Percentiles rank a stretch among this genome's conserved stretches.
phyloP scores from a whole-genome alignment of 2,888 invertebrate species.

The Pseudococcus viburni region DNA sequence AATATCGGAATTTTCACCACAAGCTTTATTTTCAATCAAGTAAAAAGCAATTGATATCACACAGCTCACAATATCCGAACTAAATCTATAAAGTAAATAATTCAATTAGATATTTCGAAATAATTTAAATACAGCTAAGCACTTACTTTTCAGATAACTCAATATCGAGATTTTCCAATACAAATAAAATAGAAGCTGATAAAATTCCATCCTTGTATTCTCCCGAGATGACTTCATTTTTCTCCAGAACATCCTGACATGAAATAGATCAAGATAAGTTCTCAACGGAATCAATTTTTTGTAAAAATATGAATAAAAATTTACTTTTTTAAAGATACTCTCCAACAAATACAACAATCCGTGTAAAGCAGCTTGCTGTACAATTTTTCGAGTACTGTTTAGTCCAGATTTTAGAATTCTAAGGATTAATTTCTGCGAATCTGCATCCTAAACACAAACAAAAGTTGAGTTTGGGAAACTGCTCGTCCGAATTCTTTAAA shows the following conservation, averaged over 20 bases:
- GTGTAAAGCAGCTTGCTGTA: constrained; percentile 78
- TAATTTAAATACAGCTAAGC: constrained; percentile 41
- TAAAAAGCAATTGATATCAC: constrained; percentile 83
- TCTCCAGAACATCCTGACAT: constrained; percentile 24
- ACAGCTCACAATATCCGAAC: constrained; percentile 77
- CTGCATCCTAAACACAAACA: constrained; percentile 44
- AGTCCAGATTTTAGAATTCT: constrained; percentile 74
- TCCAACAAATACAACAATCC: constrained; percentile 80
- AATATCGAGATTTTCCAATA: constrained; percentile 57
- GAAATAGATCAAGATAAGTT: not conserved
- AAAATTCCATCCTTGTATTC: constrained; percentile 57
- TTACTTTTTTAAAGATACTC: constrained; percentile 70
- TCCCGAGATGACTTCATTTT: constrained; percentile 38
- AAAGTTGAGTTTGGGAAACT: not conserved
- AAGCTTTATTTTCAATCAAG: constrained; percentile 77
- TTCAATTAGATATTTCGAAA: not conserved
- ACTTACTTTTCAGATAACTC: constrained; percentile 56
- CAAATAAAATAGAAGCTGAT: constrained; percentile 44
- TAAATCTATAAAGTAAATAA: constrained; percentile 69
- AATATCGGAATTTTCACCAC: constrained; percentile 60
- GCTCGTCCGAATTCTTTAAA: too few relatives aligned
- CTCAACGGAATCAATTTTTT: not conserved
- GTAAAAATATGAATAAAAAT: not conserved
- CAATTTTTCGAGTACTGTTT: constrained; percentile 77
- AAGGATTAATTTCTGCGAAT: constrained; percentile 53